Conservation (phyloP, 2,888 invertebrate species). For the Plebejus anna region DNA sequence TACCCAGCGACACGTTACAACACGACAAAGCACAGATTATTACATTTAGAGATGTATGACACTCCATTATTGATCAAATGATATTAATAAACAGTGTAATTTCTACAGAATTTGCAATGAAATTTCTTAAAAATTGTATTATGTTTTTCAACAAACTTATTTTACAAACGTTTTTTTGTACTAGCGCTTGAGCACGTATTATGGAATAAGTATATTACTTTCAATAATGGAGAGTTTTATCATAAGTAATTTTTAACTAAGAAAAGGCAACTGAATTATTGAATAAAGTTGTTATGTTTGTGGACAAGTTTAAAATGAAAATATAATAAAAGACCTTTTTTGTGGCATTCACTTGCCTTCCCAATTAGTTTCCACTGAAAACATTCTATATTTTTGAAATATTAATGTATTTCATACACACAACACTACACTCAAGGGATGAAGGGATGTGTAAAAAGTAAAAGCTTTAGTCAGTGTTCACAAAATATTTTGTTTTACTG, state of each 20-base stretch:
- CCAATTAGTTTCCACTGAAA: background rate
- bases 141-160: too few species aligned
- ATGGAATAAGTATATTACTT: too few species aligned
- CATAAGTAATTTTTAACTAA: background rate
- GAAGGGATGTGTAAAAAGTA: background rate
- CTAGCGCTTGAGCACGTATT: too few species aligned
- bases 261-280: background rate
- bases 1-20: conserved; percentile 41
- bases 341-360: background rate
- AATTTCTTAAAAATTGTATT: too few species aligned
- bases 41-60: conserved; percentile 13
- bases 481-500: background rate
- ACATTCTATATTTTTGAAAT: background rate
- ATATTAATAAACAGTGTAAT: background rate
- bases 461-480: background rate
- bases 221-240: background rate
- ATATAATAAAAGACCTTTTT: background rate
- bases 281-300: background rate
- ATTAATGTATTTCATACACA: background rate
- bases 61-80: background rate
- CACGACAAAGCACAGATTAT: conserved; percentile 35
- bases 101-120: too few species aligned
- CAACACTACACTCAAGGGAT: conserved; percentile 22
- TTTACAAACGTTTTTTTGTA: too few species aligned
- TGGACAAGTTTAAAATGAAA: background rate